Base-by-base conservation (phyloP, 2,888 invertebrate species). In the Watsonalla cultraria region DNA sequence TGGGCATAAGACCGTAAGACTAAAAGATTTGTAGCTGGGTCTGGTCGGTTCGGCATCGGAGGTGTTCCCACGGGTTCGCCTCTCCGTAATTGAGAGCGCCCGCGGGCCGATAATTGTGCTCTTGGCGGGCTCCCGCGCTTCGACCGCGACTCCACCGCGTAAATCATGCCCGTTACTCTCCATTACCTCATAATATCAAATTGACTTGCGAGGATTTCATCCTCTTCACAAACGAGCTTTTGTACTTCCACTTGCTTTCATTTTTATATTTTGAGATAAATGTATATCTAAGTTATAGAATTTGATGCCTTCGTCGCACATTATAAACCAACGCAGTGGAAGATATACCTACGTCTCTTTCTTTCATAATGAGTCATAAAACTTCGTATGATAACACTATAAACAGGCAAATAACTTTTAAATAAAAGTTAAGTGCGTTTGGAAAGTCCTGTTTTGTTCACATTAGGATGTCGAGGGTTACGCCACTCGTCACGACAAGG, bases 31-130 rank as follows among this genome's bases (percentile, higher is more conserved):
- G 86, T 83, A 82, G 82, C 74, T 71, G 76, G 80, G 74, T 71
- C 74, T 77, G 76, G 70, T 70, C 74, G 80, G 75, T 69, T 71
- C 76, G 78, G 80, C 74, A 68, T 71, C 76, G 78, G 81, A 81
- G 84, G 83, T 79, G 78, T 76, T 88, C 90, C 88, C 90, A 82
- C 82, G 88, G 87, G 90, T 78, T 80, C 83, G 78, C 86, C 90
- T 86, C 80, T 80, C 85, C 80, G 90, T 90, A 90, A 90, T 90
- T 89, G 90, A 90, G 90, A 84, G 90, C 86, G 88, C 88, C 90
- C 80, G 87, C 86, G 90, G 90, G 86, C 89, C 89, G 88, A 90
- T 89, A 89, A 89, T 88, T 87, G 90, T 83, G 84, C 81, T 80
- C 77, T 78, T 81, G 76, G 84, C 86, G 82, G 78, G 77, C 76